A percentile compares a stretch with the other conserved stretches of the same genome.
Conservation (phyloP, 2,797 vertebrate genomes). For the Danio jaintianensis region DNA sequence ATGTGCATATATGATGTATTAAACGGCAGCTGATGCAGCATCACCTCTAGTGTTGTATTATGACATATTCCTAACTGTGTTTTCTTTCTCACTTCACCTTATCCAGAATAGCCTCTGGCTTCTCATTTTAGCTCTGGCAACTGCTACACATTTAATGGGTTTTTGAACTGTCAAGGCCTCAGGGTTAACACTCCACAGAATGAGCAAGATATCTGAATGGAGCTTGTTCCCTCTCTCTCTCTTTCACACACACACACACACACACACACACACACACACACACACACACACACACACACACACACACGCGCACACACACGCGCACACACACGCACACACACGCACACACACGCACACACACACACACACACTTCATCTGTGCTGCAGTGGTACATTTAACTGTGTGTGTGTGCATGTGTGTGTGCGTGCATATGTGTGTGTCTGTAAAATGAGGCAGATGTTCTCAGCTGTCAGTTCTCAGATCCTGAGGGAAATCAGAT, state of each 20-base stretch:
- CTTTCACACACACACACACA: conserved; percentile 24
- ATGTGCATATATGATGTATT: conserved; percentile 32
- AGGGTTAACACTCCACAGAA: conserved; percentile 71
- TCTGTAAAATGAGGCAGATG: conserved; percentile 79
- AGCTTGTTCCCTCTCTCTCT: conserved; percentile 68
- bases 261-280: conserved; percentile 21
- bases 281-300: conserved; percentile 21
- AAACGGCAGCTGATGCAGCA: conserved; percentile 35
- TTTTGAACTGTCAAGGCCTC: conserved; percentile 78
- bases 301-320: too few species aligned
- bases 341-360: conserved; percentile 16
- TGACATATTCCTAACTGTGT: conserved; percentile 50
- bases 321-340: conserved; percentile 24
- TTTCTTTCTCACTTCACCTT: conserved; percentile 62
- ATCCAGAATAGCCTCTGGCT: conserved; percentile 68
- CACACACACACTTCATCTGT: conserved; percentile 25
- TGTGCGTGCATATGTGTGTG: conserved; percentile 76
- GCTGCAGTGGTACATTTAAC: conserved; percentile 1
- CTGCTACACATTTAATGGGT: conserved; percentile 77
- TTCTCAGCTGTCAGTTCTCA: conserved; percentile 75
- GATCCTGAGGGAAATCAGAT: conserved; percentile 81
- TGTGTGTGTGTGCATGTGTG: conserved; percentile 70
- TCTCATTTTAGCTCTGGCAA: conserved; percentile 76
- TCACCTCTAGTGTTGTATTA: conserved; percentile 48
- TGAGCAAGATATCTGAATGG: conserved; percentile 73